Conservation (phyloP, 2,797 vertebrate species). For the Pseudochaenichthys georgianus region DNA sequence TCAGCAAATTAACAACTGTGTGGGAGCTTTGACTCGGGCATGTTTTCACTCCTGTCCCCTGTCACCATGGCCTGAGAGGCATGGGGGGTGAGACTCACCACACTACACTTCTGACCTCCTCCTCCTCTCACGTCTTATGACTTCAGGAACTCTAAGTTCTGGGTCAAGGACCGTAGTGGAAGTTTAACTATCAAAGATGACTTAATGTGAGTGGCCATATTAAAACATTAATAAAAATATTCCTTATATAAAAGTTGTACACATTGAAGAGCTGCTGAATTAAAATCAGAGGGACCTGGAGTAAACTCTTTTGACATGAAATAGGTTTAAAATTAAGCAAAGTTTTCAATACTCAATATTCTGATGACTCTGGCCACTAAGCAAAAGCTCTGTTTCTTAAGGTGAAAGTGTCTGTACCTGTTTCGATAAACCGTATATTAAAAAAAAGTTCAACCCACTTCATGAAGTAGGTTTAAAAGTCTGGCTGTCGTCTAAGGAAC, state of each 20-base stretch:
- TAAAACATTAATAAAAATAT: not conserved
- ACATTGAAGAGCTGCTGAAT: not conserved
- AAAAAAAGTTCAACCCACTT: too few species aligned
- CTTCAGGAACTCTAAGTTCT: constrained; percentile 22
- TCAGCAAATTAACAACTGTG: constrained; percentile 66
- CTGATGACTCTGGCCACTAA: not conserved
- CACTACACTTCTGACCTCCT: constrained; percentile 45
- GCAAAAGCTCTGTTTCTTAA: not conserved
- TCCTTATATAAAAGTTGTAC: not conserved
- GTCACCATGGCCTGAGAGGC: constrained; percentile 45
- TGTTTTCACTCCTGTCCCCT: constrained; percentile 59
- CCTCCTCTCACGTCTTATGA: constrained; percentile 29
- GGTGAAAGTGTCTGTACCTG: not conserved
- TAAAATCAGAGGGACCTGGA: not conserved
- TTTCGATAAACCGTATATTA: too few species aligned
- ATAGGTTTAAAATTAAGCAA: not conserved
- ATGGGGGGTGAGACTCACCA: constrained; percentile 56
- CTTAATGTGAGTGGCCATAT: not conserved
- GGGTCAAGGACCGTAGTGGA: not conserved
- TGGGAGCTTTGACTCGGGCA: constrained; percentile 56
- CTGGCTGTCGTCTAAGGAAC: too few species aligned
- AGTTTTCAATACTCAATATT: constrained; percentile 13
- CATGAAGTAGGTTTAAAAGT: too few species aligned
- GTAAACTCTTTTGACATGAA: not conserved
- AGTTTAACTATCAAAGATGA: constrained; percentile 13